A percentile compares a stretch with the other conserved stretches of the same genome.
phyloP scores from a whole-genome alignment of 1,140 invertebrate species.

The Harpegnathos saltator region DNA sequence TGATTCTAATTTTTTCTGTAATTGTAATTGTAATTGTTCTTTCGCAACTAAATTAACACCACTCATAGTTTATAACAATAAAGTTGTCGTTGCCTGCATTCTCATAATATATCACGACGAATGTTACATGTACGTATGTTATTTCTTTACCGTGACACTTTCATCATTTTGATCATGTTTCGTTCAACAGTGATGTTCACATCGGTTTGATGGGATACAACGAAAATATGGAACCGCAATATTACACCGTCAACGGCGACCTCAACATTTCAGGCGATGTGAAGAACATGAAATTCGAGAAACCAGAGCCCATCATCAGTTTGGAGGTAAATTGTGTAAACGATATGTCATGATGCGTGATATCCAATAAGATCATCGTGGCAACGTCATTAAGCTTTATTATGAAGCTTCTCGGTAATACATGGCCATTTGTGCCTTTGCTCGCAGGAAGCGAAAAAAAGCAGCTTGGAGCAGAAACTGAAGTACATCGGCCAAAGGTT shows the following conservation, averaged over 20 bases:
- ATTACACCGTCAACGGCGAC: constrained; percentile 87
- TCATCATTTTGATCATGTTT: constrained; percentile 16
- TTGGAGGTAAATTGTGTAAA: constrained; percentile 71
- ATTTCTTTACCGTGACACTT: neutral
- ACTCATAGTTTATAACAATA: too few species aligned
- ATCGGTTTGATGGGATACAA: constrained; percentile 87
- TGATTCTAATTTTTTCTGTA: too few species aligned
- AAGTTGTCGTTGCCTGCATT: too few species aligned
- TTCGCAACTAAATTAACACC: too few species aligned
- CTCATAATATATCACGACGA: too few species aligned
- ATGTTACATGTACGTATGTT: too few species aligned
- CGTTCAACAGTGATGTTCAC: constrained; percentile 85
- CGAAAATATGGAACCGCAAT: constrained; percentile 86
- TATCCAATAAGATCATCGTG: neutral
- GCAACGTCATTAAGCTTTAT: neutral
- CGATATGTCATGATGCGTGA: constrained; percentile 1
- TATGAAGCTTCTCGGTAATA: neutral
- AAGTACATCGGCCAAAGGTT: constrained; percentile 77
- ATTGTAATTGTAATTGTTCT: too few species aligned
- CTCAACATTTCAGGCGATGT: constrained; percentile 86
- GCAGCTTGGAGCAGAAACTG: constrained; percentile 67
- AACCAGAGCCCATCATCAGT: constrained; percentile 69
- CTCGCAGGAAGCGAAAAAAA: constrained; percentile 79
- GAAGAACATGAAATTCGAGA: constrained; percentile 85
- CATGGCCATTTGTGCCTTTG: neutral